phyloP scores from a whole-genome alignment of 2,888 invertebrate genomes.

The Hylaea fasciaria region DNA sequence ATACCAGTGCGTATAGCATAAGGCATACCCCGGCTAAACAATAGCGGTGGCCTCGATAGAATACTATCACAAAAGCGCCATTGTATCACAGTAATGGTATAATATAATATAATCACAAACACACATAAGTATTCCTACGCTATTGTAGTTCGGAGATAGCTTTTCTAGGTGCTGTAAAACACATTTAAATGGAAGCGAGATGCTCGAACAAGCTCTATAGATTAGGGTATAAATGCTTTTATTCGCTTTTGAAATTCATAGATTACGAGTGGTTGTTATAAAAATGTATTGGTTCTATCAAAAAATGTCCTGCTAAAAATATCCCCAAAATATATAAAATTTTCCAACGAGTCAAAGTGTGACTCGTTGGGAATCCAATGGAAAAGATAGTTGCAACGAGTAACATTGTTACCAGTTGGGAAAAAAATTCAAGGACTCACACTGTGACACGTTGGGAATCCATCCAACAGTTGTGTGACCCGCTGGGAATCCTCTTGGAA shows the following conservation, averaged over 20 bases:
- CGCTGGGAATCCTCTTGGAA: too few relatives aligned
- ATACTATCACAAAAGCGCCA: conserved; percentile 61
- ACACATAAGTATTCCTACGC: conserved; percentile 34
- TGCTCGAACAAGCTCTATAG: conserved; percentile 17
- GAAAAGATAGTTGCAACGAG: too few relatives aligned
- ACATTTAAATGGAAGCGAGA: conserved; percentile 67
- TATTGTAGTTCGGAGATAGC: conserved; percentile 48
- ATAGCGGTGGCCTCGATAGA: conserved; percentile 58
- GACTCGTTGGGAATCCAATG: too few relatives aligned
- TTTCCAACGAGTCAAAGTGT: too few relatives aligned
- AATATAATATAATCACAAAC: conserved; percentile 12
- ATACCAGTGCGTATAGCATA: conserved; percentile 56
- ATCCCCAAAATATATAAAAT: too few relatives aligned
- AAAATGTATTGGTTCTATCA: too few relatives aligned
- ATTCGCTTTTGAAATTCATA: conserved; percentile 2
- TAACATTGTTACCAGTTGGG: too few relatives aligned
- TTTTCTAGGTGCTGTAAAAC: conserved; percentile 68
- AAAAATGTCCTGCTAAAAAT: too few relatives aligned
- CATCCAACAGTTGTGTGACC: too few relatives aligned
- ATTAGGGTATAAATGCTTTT: not conserved
- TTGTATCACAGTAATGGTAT: conserved; percentile 46
- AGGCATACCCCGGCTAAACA: conserved; percentile 65
- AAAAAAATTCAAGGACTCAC: too few relatives aligned
- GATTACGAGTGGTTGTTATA: not conserved
- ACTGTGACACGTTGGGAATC: not conserved